Percentiles rank a stretch among this genome's conserved stretches.
Evolutionary conservation across 2,888 invertebrate genomes (phyloP).

Genomic region (Drosophila maculinotata): DNA sequence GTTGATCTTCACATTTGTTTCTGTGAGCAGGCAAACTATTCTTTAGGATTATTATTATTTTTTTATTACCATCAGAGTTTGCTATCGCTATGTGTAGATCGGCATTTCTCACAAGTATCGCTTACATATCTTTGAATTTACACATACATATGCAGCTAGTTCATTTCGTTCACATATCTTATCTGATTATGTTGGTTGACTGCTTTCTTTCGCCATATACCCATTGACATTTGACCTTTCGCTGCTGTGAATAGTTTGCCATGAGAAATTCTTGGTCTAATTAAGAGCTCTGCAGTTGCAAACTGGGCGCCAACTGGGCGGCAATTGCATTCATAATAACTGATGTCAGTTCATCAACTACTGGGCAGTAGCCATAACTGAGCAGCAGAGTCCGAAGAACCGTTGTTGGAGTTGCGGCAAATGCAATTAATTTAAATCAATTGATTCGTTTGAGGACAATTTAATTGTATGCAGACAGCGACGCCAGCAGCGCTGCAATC

Average conservation of each 20-base stretch:
- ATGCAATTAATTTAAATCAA: conserved; percentile 85
- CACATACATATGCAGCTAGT: background rate
- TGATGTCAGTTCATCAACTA: conserved; percentile 62
- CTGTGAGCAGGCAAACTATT: too few species aligned
- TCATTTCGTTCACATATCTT: conserved; percentile 8
- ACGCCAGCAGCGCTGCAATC: conserved; percentile 40
- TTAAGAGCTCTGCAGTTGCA: conserved; percentile 53
- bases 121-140: conserved; percentile 24
- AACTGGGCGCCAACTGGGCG: conserved; percentile 51
- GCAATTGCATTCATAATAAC: conserved; percentile 51
- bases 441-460: conserved; percentile 86
- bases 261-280: conserved; percentile 65
- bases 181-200: conserved; percentile 21
- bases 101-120: conserved; percentile 48
- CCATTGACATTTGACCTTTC: conserved; percentile 33
- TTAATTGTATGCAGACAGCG: conserved; percentile 82
- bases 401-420: conserved; percentile 69
- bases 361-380: conserved; percentile 19
- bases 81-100: background rate
- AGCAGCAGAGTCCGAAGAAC: conserved; percentile 12
- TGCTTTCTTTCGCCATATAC: conserved; percentile 25
- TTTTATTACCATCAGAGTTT: background rate
- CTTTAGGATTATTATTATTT: too few species aligned
- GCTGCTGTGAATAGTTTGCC: conserved; percentile 7
- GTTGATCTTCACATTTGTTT: too few species aligned